These are phyloP conservation scores for Bubo blakistoni DNA, from an alignment of 2,113 vertebrate species.

Conservation along the genomic window DNA sequence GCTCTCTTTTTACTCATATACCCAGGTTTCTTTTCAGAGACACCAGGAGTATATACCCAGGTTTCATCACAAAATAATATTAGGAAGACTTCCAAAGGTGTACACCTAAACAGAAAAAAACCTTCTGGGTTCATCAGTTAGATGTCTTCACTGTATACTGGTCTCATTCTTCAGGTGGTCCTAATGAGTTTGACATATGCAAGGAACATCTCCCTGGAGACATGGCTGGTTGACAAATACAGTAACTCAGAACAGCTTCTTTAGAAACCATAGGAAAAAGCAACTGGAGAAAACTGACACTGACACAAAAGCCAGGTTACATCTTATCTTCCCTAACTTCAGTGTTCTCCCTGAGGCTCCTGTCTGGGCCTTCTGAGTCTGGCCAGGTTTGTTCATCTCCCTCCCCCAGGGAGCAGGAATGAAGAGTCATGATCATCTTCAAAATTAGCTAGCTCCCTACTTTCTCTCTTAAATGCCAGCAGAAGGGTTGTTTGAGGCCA, in stretches of 20 bases:
- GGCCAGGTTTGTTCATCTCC: not conserved
- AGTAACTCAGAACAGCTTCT: not conserved
- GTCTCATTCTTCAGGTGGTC: not conserved
- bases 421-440: not conserved
- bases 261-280: not conserved
- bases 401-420: not conserved
- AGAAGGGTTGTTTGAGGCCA: not conserved
- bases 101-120: not conserved
- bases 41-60: not conserved
- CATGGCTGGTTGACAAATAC: not conserved
- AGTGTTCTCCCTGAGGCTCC: not conserved
- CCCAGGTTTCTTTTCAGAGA: not conserved
- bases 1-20: not conserved
- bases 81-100: not conserved
- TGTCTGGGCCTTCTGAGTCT: not conserved
- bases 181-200: not conserved
- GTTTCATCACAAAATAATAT: not conserved
- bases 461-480: not conserved
- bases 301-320: constrained; percentile 19
- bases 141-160: not conserved
- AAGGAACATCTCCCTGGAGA: not conserved
- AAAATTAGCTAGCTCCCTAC: not conserved
- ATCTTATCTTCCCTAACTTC: not conserved
- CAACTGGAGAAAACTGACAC: not conserved
- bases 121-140: not conserved